Conservation (phyloP, 2,888 invertebrate genomes). For the Rhamnusium bicolor region DNA sequence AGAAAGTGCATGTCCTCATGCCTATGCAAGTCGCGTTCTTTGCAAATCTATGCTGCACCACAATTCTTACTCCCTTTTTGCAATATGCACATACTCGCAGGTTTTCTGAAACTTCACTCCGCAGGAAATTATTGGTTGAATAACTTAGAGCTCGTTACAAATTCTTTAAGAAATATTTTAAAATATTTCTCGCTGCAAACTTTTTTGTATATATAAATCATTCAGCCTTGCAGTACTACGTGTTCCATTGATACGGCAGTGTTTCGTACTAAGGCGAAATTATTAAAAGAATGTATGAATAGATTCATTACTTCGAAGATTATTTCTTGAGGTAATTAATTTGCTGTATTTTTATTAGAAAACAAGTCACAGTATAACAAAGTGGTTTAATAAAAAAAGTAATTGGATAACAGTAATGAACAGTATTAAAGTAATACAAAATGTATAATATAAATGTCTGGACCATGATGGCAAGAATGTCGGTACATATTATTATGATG, state of each 20-base stretch:
- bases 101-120: constrained; percentile 19
- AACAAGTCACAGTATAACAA: no score
- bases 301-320: background rate
- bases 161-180: constrained; percentile 25
- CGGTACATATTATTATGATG: no score
- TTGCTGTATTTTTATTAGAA: no score
- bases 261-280: background rate
- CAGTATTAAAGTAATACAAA: no score
- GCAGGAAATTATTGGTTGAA: constrained; percentile 33
- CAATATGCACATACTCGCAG: constrained; percentile 32
- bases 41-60: constrained; percentile 38
- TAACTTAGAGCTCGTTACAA: constrained; percentile 37
- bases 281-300: background rate
- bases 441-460: no score
- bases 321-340: background rate
- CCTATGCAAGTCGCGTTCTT: constrained; percentile 50
- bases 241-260: background rate
- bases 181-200: background rate
- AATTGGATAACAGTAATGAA: no score
- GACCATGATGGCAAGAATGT: no score
- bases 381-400: no score
- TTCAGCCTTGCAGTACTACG: background rate
- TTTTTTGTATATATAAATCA: background rate
- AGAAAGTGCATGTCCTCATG: constrained; percentile 51
- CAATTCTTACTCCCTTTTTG: constrained; percentile 43